phyloP scores from a whole-genome alignment of 2,113 vertebrate species.

The Neoarius graeffei region DNA sequence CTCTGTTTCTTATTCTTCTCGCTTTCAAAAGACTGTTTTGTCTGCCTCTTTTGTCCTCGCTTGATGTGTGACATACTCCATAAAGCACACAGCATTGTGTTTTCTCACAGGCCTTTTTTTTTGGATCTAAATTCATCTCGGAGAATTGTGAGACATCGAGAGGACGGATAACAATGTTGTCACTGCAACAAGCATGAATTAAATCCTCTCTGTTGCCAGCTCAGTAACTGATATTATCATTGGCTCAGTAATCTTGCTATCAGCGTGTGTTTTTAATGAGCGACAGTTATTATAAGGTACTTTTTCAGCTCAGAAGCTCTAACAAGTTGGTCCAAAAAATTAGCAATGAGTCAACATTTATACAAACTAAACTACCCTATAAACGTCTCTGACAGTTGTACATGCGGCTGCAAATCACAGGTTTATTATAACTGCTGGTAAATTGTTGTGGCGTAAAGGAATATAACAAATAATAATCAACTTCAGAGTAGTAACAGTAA shows the following conservation, averaged over 20 bases:
- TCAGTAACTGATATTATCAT: slow-evolving; percentile 49
- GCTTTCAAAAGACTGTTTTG: slow-evolving; percentile 39
- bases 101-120: slow-evolving; percentile 12
- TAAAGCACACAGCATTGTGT: neutral
- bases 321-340: neutral
- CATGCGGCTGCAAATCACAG: neutral
- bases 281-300: too few relatives aligned
- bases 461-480: neutral
- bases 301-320: neutral
- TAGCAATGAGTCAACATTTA: neutral
- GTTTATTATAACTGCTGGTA: neutral
- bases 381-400: neutral
- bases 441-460: neutral
- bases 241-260: neutral
- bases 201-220: slow-evolving; percentile 59
- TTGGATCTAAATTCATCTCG: neutral
- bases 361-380: neutral
- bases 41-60: slow-evolving; percentile 40
- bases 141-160: slow-evolving; percentile 1
- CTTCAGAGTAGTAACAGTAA: neutral
- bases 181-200: slow-evolving; percentile 47
- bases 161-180: slow-evolving; percentile 50
- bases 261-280: too few relatives aligned
- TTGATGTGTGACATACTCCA: slow-evolving; percentile 30
- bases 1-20: slow-evolving; percentile 25